These are phyloP conservation scores for Anolis apletophallus DNA, from an alignment of 2,797 vertebrate genomes.

Conservation along the genomic window DNA sequence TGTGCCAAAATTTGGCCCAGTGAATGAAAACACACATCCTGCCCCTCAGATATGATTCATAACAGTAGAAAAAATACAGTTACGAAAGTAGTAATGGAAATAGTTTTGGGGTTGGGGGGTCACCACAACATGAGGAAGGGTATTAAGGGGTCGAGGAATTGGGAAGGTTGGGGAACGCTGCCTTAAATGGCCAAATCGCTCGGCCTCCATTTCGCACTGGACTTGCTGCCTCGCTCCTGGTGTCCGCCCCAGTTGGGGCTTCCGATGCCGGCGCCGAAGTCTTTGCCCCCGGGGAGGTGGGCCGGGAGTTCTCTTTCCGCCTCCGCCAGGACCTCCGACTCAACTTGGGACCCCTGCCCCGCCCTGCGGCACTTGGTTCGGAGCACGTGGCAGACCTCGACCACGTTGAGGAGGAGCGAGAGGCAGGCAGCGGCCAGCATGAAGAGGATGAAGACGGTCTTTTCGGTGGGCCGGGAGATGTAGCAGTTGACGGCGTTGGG, in stretches of 20 bases:
- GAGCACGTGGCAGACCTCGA: constrained; percentile 89
- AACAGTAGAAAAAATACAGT: no score
- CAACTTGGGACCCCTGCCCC: constrained; percentile 55
- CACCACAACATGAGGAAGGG: no score
- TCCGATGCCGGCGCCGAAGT: no score
- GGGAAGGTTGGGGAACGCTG: no score
- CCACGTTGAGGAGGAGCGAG: constrained; percentile 89
- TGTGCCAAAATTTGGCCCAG: no score
- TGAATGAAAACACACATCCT: no score
- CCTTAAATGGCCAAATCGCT: constrained; percentile 3
- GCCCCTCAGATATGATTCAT: no score
- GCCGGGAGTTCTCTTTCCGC: constrained; percentile 79
- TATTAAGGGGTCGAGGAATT: no score
- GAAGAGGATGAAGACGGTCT: constrained; percentile 91
- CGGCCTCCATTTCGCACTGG: neutral
- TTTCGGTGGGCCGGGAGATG: constrained; percentile 90
- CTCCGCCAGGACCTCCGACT: constrained; percentile 68
- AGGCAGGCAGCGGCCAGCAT: constrained; percentile 87
- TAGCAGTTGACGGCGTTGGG: constrained; percentile 91
- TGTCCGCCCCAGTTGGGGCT: neutral
- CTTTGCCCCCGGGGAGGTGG: constrained; percentile 20
- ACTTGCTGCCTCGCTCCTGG: neutral
- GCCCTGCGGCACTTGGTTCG: constrained; percentile 84
- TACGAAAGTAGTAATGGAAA: no score
- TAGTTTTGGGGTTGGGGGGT: no score